Evolutionary conservation across 2,888 invertebrate genomes (phyloP).

Genomic region (Drosophila sordidula): DNA sequence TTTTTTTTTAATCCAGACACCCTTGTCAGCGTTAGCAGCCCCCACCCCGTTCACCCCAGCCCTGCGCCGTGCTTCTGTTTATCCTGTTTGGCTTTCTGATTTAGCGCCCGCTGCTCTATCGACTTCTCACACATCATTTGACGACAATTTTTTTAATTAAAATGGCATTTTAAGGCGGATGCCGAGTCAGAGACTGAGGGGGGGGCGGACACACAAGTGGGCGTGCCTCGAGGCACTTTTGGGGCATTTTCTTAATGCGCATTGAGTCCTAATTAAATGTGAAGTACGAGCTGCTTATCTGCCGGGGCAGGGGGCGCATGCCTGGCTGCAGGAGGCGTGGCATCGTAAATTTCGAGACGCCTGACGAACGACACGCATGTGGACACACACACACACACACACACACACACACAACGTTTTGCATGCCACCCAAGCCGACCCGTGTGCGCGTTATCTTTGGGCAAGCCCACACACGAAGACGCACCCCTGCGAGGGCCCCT

Average conservation of each 20-base stretch:
- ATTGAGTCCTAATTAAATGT: constrained; percentile 74
- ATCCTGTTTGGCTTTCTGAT: constrained; percentile 76
- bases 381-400: constrained; percentile 5
- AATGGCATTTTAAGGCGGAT: constrained; percentile 69
- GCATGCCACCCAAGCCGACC: constrained; percentile 44
- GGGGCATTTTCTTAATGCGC: constrained; percentile 72
- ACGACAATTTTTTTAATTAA: constrained; percentile 69
- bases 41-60: not conserved
- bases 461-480: constrained; percentile 64
- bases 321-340: constrained; percentile 35
- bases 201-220: constrained; percentile 23
- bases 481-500: constrained; percentile 34
- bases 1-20: constrained; percentile 43
- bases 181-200: constrained; percentile 5
- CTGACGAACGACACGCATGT: constrained; percentile 48
- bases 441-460: constrained; percentile 53
- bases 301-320: not conserved
- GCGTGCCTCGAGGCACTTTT: constrained; percentile 64
- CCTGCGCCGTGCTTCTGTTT: constrained; percentile 12
- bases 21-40: constrained; percentile 45
- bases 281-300: constrained; percentile 66
- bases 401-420: constrained; percentile 37
- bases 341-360: constrained; percentile 51
- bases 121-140: constrained; percentile 79
- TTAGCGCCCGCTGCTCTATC: constrained; percentile 73